These are phyloP conservation scores for Chrysoperla carnea DNA, from an alignment of 1,140 invertebrate genomes.

Conservation along the genomic window DNA sequence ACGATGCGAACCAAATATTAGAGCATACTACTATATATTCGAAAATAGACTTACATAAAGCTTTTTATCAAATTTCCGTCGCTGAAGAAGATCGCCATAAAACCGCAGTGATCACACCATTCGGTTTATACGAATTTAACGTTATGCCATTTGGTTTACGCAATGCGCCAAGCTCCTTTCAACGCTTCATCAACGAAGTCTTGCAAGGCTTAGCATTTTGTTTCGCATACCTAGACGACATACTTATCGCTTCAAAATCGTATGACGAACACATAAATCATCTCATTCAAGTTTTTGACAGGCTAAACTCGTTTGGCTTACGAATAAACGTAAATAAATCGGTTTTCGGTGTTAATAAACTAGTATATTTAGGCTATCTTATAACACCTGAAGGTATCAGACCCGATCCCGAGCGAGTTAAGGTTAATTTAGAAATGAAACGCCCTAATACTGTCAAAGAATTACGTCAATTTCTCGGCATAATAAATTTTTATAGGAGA, in stretches of 20 bases:
- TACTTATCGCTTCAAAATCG: no score
- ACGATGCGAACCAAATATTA: constrained; percentile 15
- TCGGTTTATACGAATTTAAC: constrained; percentile 17
- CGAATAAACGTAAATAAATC: constrained; percentile 13
- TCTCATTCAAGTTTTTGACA: constrained; percentile 7
- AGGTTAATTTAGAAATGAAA: constrained; percentile 8
- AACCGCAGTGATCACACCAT: constrained; percentile 23
- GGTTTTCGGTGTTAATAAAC: constrained; percentile 4
- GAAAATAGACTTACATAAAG: constrained; percentile 20
- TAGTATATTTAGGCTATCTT: constrained; percentile 13
- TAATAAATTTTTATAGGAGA: constrained; percentile 15
- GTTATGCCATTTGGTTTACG: constrained; percentile 20
- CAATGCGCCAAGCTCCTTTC: constrained; percentile 23
- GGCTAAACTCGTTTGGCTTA: constrained; percentile 8
- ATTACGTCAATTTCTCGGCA: constrained; percentile 13
- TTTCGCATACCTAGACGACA: no score
- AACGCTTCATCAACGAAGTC: constrained; percentile 20
- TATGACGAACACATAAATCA: no score
- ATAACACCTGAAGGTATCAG: constrained; percentile 10
- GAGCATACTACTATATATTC: constrained; percentile 24
- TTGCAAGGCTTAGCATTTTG: no score
- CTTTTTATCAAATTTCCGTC: constrained; percentile 4
- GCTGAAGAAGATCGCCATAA: constrained; percentile 17
- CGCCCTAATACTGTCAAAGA: constrained; percentile 8
- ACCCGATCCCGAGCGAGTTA: constrained; percentile 11